These are phyloP conservation scores for Chionis minor DNA, from an alignment of 2,113 vertebrate species.

Conservation along the genomic window DNA sequence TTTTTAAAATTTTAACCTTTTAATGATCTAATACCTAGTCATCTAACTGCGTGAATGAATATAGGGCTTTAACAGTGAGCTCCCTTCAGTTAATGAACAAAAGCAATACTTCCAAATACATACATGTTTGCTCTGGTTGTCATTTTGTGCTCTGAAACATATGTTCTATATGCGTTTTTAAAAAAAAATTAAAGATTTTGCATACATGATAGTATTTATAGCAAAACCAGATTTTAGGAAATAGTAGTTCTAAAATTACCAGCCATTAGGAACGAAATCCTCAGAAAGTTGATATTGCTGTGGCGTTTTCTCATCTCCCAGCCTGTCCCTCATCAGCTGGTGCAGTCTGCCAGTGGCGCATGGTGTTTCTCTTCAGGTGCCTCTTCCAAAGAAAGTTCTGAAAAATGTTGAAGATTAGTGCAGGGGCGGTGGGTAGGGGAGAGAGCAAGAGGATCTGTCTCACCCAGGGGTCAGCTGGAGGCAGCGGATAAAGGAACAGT, in stretches of 20 bases:
- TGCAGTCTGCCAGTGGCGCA: not conserved
- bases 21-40: not conserved
- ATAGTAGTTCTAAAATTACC: not conserved
- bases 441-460: not conserved
- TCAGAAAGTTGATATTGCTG: not conserved
- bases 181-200: not conserved
- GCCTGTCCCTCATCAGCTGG: not conserved
- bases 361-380: not conserved
- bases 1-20: not conserved
- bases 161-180: not conserved
- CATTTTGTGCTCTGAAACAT: not conserved
- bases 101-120: not conserved
- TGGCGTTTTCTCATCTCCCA: not conserved
- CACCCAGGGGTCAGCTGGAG: not conserved
- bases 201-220: not conserved
- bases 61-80: not conserved
- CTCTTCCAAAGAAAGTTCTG: not conserved
- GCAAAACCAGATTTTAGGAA: not conserved
- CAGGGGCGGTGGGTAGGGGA: too few species aligned
- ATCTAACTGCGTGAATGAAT: not conserved
- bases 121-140: not conserved
- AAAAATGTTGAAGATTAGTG: not conserved
- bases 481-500: not conserved
- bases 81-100: not conserved
- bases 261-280: not conserved